A percentile compares a stretch with the other conserved stretches of the same genome.
phyloP scores from a whole-genome alignment of 2,888 invertebrate species.

The Agriopis leucophaearia region DNA sequence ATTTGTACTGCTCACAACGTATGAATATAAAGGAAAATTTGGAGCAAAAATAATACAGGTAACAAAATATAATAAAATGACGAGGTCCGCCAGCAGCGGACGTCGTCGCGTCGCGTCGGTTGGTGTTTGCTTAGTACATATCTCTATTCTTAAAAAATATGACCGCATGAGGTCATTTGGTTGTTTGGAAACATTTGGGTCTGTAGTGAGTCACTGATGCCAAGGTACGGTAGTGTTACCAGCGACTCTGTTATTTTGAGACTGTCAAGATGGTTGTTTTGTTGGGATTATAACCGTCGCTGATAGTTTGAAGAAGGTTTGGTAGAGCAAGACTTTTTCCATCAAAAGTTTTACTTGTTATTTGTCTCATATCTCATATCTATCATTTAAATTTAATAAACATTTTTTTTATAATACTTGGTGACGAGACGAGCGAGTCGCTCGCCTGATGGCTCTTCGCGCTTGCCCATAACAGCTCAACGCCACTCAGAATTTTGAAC shows the following conservation, averaged over 20 bases:
- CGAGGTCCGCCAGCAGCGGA: conserved; percentile 31
- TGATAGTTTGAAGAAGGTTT: no score
- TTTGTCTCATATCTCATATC: background rate
- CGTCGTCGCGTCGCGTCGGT: conserved; percentile 29
- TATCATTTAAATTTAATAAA: background rate
- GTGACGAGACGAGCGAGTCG: no score
- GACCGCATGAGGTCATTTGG: conserved; percentile 69
- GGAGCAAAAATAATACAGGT: conserved; percentile 22
- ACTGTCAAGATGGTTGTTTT: background rate
- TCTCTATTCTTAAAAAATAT: conserved; percentile 59
- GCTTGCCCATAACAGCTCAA: no score
- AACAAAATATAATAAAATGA: conserved; percentile 25
- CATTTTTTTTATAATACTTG: no score
- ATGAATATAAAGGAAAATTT: background rate
- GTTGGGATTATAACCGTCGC: no score
- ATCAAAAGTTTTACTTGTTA: background rate
- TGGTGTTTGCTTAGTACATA: conserved; percentile 55
- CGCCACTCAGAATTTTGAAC: no score
- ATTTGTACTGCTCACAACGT: no score
- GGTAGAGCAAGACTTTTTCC: no score
- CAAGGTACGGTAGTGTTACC: conserved; percentile 48
- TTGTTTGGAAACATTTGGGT: conserved; percentile 63
- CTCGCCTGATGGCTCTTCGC: no score
- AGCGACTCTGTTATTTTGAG: background rate
- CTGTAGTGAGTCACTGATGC: conserved; percentile 48